phyloP scores from a whole-genome alignment of 1,140 invertebrate genomes.

The Eufriesea mexicana region DNA sequence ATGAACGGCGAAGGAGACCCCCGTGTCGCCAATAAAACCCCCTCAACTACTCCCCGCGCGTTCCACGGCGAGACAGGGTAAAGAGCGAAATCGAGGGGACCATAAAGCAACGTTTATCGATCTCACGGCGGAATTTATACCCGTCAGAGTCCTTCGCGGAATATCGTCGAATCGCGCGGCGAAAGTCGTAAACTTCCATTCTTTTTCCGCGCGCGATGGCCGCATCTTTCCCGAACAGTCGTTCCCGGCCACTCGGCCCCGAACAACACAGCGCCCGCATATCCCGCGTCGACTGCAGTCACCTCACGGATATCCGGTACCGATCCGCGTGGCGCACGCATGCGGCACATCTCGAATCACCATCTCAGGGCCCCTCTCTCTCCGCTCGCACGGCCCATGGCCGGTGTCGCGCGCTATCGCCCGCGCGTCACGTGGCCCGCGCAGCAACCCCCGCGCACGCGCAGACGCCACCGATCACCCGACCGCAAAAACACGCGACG shows the following conservation, averaged over 20 bases:
- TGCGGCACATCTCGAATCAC: slow-evolving; percentile 44
- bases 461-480: not conserved
- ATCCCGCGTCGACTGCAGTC: slow-evolving; percentile 67
- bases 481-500: slow-evolving; percentile 13
- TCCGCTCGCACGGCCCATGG: not conserved
- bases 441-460: not conserved
- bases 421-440: not conserved
- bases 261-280: slow-evolving; percentile 74
- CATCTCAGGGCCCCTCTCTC: slow-evolving; percentile 21
- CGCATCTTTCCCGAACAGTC: no score
- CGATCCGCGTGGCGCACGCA: slow-evolving; percentile 48
- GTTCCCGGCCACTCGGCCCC: not conserved
- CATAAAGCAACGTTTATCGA: slow-evolving; percentile 52
- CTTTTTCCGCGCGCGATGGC: not conserved
- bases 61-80: not conserved
- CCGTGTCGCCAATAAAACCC: slow-evolving; percentile 23
- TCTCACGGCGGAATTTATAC: slow-evolving; percentile 38
- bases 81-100: not conserved
- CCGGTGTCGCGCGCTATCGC: not conserved
- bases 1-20: not conserved
- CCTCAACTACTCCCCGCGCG: not conserved
- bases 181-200: slow-evolving; percentile 37
- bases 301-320: slow-evolving; percentile 80
- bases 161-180: slow-evolving; percentile 39
- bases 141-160: not conserved